phyloP scores from a whole-genome alignment of 2,113 vertebrate genomes.

The Xenotilapia leptura region DNA sequence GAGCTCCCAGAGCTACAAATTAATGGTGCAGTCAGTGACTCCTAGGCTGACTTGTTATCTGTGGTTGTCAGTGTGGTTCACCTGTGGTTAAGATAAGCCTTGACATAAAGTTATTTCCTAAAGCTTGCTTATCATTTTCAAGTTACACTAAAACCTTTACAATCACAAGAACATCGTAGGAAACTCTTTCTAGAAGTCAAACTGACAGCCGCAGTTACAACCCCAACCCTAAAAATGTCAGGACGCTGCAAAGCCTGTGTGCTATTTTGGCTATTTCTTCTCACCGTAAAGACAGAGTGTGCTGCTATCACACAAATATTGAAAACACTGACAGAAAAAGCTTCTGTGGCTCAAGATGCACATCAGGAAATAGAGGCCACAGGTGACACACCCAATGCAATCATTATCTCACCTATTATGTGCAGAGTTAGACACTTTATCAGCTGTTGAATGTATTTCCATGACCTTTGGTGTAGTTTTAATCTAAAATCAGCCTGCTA shows the following conservation, averaged over 20 bases:
- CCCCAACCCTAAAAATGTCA: not conserved
- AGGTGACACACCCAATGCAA: not conserved
- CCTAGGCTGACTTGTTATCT: not conserved
- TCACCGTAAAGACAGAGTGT: not conserved
- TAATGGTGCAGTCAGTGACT: not conserved
- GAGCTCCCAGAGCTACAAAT: too few relatives aligned
- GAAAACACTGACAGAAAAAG: not conserved
- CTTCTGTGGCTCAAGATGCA: not conserved
- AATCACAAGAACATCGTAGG: not conserved
- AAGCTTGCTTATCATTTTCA: not conserved
- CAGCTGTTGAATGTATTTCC: not conserved
- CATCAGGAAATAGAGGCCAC: not conserved
- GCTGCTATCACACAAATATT: not conserved
- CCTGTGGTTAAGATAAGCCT: not conserved
- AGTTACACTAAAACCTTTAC: not conserved
- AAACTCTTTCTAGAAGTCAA: not conserved
- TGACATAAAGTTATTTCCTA: not conserved
- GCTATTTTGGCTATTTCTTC: not conserved
- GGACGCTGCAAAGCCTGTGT: rapidly evolving
- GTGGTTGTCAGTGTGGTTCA: not conserved
- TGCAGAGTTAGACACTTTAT: not conserved
- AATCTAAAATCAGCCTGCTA: not conserved
- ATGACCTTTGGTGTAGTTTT: not conserved
- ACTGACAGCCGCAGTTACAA: not conserved
- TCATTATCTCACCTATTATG: not conserved